Evolutionary conservation across 2,113 vertebrate genomes (phyloP).

Genomic region (Oncorhynchus mykiss): DNA sequence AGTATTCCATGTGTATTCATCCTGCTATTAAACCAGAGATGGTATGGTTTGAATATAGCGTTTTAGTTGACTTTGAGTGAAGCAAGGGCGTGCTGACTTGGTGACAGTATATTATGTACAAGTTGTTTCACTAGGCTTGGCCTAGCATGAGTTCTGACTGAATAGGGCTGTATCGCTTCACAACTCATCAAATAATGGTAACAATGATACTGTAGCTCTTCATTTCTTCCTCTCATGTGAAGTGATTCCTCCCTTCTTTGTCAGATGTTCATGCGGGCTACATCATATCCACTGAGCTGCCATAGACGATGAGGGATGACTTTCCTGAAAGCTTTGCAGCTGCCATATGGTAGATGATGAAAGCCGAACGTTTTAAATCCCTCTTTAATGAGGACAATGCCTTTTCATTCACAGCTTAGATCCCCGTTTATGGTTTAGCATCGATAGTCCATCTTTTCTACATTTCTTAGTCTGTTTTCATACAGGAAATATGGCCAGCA

Average conservation of each 20-base stretch:
- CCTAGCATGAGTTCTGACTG: constrained; percentile 24
- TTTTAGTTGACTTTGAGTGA: constrained; percentile 60
- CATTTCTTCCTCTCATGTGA: constrained; percentile 23
- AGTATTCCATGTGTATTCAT: constrained; percentile 57
- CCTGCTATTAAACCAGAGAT: constrained; percentile 52
- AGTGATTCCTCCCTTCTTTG: neutral
- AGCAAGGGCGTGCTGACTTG: constrained; percentile 45
- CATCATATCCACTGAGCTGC: neutral
- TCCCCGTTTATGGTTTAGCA: neutral
- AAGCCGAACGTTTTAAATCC: neutral
- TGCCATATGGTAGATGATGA: neutral
- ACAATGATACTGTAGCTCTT: neutral
- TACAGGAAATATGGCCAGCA: constrained; percentile 58
- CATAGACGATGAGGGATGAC: neutral
- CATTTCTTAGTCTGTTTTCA: neutral
- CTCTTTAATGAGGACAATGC: neutral
- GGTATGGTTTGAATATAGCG: constrained; percentile 60
- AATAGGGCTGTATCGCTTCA: neutral
- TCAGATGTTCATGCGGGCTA: neutral
- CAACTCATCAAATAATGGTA: neutral
- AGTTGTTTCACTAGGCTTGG: constrained; percentile 63
- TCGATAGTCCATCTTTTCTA: neutral
- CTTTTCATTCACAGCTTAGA: neutral
- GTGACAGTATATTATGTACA: constrained; percentile 68
- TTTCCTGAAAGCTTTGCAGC: neutral